Conservation (phyloP, 2,888 invertebrate species). For the Pycnomerus fuliginosus region DNA sequence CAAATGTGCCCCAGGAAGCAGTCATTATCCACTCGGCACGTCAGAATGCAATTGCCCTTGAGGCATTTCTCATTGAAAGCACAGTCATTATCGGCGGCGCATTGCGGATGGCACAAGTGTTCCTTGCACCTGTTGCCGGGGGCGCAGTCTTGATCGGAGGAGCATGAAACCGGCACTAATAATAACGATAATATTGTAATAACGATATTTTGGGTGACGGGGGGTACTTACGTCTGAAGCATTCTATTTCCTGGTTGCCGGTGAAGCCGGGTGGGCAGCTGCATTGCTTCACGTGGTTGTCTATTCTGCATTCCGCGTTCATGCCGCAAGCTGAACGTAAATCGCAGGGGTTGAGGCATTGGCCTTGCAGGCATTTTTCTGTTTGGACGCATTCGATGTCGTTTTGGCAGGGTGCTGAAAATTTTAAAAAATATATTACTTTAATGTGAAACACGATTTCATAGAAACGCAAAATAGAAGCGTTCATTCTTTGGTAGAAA, state of each 20-base stretch:
- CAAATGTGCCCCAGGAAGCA: conserved; percentile 92
- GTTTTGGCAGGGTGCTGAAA: conserved; percentile 74
- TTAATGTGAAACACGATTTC: too few species aligned
- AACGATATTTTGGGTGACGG: conserved; percentile 3
- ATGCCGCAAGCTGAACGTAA: conserved; percentile 77
- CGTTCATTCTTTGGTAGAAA: too few species aligned
- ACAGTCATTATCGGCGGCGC: conserved; percentile 76
- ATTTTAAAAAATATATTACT: too few species aligned
- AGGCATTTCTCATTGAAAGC: conserved; percentile 89
- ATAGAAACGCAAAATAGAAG: too few species aligned
- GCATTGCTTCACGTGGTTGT: conserved; percentile 75
- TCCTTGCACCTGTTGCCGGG: conserved; percentile 74
- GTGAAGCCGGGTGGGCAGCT: conserved; percentile 83
- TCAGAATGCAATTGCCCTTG: conserved; percentile 79
- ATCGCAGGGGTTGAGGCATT: conserved; percentile 79
- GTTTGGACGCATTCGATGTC: conserved; percentile 76
- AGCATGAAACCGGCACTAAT: conserved; percentile 77
- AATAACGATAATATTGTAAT: conserved; percentile 29
- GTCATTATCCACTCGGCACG: conserved; percentile 88
- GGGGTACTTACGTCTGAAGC: conserved; percentile 72
- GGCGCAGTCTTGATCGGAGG: conserved; percentile 67
- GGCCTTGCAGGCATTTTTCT: conserved; percentile 80
- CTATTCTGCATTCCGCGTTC: conserved; percentile 74
- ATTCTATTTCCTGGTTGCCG: conserved; percentile 80
- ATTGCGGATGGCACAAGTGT: conserved; percentile 78